A percentile compares a stretch with the other conserved stretches of the same genome.
Evolutionary conservation across 2,797 vertebrate species (phyloP).

Genomic region (Macropodus opercularis): DNA sequence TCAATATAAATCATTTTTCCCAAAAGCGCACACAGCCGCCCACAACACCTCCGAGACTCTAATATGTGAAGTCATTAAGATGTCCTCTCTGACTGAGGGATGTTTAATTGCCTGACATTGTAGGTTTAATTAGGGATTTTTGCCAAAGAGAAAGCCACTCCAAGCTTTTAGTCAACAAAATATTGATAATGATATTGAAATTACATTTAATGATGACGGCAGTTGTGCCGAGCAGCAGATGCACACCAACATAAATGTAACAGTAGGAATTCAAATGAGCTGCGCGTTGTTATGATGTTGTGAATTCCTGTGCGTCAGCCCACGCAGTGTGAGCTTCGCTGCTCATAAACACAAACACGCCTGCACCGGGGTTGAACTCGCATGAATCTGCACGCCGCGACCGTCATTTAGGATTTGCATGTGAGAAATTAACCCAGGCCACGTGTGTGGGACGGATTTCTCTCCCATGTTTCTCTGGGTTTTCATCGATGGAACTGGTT

Average conservation of each 20-base stretch:
- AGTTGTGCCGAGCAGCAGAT: conserved; percentile 4
- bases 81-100: neutral
- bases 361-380: neutral
- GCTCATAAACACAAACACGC: conserved; percentile 27
- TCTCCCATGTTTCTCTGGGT: conserved; percentile 63
- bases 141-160: conserved; percentile 1
- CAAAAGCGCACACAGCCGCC: neutral
- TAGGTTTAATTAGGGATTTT: conserved; percentile 13
- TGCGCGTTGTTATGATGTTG: conserved; percentile 25
- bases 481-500: conserved; percentile 66
- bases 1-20: neutral
- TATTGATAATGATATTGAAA: conserved; percentile 1
- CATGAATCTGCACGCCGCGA: neutral
- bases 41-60: neutral
- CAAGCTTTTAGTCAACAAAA: conserved; percentile 1
- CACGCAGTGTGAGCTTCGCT: conserved; percentile 35
- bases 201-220: conserved; percentile 5
- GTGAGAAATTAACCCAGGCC: conserved; percentile 38
- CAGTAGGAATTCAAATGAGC: neutral
- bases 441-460: conserved; percentile 51
- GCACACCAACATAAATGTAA: conserved; percentile 6
- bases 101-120: neutral
- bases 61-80: conserved; percentile 9
- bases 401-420: conserved; percentile 33
- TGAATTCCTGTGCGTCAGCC: conserved; percentile 38